Conservation (phyloP, 2,888 invertebrate genomes). For the Dryococelus australis region DNA sequence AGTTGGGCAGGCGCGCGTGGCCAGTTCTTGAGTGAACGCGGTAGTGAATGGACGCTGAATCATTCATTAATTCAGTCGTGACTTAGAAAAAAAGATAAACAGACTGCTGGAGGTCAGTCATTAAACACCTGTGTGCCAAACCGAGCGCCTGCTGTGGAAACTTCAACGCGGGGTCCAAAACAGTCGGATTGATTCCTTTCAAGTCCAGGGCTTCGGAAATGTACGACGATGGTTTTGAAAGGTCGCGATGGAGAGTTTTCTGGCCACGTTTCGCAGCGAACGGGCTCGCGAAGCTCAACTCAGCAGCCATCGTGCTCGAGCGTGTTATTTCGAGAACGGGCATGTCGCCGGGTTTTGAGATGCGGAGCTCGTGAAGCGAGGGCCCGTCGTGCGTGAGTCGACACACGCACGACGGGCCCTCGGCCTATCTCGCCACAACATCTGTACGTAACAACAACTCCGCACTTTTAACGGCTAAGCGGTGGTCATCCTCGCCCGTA, state of each 20-base stretch:
- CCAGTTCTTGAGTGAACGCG: neutral
- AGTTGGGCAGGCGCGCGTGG: neutral
- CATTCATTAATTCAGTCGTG: constrained; percentile 16
- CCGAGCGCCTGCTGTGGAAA: neutral
- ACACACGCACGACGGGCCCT: neutral
- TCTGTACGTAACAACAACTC: neutral
- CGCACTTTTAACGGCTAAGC: neutral
- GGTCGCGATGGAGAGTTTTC: no score
- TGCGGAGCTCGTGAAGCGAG: neutral
- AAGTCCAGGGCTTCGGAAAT: neutral
- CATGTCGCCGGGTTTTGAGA: no score
- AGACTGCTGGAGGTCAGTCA: constrained; percentile 6
- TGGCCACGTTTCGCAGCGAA: no score
- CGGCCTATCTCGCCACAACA: neutral
- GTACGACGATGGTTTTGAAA: no score
- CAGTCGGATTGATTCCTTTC: neutral
- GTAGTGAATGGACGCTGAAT: neutral
- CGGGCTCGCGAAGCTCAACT: no score
- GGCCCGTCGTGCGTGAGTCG: neutral
- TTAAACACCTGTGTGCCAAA: neutral
- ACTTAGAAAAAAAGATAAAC: neutral
- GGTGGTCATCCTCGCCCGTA: neutral
- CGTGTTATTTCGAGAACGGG: no score
- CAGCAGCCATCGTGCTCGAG: no score
- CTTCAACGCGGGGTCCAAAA: neutral